Evolutionary conservation across 2,888 invertebrate species (phyloP).

Genomic region (Julus scanicus): DNA sequence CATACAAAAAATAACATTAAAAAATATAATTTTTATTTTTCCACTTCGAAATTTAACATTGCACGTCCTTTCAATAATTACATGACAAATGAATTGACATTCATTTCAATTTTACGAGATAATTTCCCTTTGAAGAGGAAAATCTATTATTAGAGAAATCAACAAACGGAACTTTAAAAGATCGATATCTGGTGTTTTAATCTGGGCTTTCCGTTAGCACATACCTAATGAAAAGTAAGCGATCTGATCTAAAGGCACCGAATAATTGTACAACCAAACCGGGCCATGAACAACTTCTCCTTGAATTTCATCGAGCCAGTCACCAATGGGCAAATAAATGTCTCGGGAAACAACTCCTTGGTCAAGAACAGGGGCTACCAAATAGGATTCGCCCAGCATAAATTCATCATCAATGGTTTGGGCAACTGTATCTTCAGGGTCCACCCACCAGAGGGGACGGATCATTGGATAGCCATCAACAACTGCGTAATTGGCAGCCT

Average conservation of each 20-base stretch:
- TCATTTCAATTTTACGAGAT: not conserved
- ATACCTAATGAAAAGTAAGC: constrained; percentile 72
- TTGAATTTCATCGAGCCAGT: constrained; percentile 70
- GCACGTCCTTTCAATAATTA: no score
- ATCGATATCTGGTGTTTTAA: not conserved
- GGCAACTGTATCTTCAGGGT: constrained; percentile 75
- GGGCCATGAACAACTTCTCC: constrained; percentile 71
- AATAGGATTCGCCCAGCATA: constrained; percentile 78
- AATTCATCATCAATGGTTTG: constrained; percentile 73
- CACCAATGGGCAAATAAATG: constrained; percentile 80
- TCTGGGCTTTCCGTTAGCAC: not conserved
- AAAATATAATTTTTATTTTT: no score
- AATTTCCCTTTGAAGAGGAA: not conserved
- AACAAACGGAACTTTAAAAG: not conserved
- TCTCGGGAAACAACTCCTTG: constrained; percentile 74
- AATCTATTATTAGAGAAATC: not conserved
- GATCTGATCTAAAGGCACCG: constrained; percentile 75
- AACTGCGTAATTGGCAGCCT: constrained; percentile 71
- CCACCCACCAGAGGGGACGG: constrained; percentile 87
- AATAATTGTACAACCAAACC: constrained; percentile 73
- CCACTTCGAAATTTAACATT: no score
- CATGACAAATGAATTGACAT: not conserved
- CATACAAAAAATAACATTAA: no score
- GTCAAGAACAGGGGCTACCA: constrained; percentile 81
- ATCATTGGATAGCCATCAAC: constrained; percentile 77